These are phyloP conservation scores for Rynchops niger DNA, from an alignment of 2,113 vertebrate species.

Conservation along the genomic window DNA sequence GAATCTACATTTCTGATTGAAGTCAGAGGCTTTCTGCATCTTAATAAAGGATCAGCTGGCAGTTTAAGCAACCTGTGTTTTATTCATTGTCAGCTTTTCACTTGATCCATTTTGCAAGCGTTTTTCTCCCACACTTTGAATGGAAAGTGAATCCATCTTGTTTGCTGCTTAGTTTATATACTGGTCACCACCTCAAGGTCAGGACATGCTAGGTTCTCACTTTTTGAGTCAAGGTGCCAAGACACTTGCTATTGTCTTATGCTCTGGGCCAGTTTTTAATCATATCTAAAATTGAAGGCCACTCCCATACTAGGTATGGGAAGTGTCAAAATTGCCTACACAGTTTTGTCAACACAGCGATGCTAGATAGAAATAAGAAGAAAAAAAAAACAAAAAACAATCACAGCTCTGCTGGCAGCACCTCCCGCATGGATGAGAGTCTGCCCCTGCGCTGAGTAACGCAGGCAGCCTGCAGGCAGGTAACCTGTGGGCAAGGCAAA, in stretches of 20 bases:
- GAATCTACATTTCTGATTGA: neutral
- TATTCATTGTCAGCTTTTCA: neutral
- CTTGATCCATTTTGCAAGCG: neutral
- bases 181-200: neutral
- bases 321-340: neutral
- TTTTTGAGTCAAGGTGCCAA: neutral
- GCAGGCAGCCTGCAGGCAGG: neutral
- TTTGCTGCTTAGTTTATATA: neutral
- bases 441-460: neutral
- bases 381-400: neutral
- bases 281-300: neutral
- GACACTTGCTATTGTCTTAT: neutral
- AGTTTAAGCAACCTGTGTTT: neutral
- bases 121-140: neutral
- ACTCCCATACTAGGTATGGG: neutral
- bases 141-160: neutral
- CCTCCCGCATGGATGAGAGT: neutral
- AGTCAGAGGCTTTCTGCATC: neutral
- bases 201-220: neutral
- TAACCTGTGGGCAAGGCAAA: neutral
- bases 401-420: neutral
- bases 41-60: neutral
- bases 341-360: neutral
- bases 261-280: neutral
- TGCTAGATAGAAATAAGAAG: neutral